phyloP scores from a whole-genome alignment of 1,140 invertebrate genomes.

The Papilio helenus region DNA sequence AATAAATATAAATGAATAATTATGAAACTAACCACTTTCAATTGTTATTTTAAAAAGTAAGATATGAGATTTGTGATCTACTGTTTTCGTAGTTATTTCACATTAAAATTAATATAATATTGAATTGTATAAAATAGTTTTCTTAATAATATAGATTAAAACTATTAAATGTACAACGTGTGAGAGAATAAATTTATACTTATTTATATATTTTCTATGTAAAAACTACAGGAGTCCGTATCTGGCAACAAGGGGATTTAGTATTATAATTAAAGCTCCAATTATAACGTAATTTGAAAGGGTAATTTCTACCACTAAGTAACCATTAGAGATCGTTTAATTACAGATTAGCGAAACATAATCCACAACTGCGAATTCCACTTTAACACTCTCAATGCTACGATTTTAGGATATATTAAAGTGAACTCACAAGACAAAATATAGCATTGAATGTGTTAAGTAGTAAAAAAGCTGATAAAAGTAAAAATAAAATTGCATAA shows the following conservation, averaged over 20 bases:
- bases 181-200: no score
- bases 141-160: no score
- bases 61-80: no score
- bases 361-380: background rate
- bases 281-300: conserved; percentile 14
- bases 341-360: conserved; percentile 1
- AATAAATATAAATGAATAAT: background rate
- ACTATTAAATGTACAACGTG: background rate
- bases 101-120: no score
- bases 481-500: no score
- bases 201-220: background rate
- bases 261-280: conserved; percentile 6
- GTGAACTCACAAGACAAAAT: background rate
- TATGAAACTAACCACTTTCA: background rate
- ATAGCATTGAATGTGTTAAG: background rate
- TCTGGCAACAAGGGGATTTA: background rate
- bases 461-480: no score
- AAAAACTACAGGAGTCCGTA: background rate
- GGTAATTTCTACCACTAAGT: background rate
- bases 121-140: no score
- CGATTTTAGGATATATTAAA: background rate
- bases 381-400: background rate
- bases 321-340: background rate
- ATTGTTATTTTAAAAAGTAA: background rate
- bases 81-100: no score